Conservation (phyloP, 1,140 invertebrate genomes). For the Ooceraea biroi region DNA sequence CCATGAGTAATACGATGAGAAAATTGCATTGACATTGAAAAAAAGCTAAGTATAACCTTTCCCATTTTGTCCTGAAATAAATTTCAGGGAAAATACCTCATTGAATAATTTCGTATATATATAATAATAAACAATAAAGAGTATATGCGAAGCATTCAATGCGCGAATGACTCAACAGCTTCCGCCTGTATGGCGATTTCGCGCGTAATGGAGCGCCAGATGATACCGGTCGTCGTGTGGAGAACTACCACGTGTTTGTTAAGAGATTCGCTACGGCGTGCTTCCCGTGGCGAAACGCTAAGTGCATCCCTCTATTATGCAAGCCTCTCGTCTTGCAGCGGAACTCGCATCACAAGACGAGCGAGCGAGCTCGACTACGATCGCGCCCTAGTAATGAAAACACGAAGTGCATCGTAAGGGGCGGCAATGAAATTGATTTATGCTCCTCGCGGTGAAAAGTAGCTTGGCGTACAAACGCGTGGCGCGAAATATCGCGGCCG, state of each 20-base stretch:
- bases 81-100: too few species aligned
- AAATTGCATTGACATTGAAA: neutral
- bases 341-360: conserved; percentile 66
- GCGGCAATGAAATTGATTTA: conserved; percentile 70
- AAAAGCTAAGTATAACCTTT: too few species aligned
- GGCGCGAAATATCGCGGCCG: neutral
- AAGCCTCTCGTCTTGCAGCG: conserved; percentile 68
- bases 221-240: conserved; percentile 77
- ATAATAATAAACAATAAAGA: neutral
- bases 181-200: conserved; percentile 75
- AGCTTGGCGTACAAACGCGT: too few species aligned
- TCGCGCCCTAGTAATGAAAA: conserved; percentile 69
- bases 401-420: conserved; percentile 54
- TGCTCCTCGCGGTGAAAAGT: conserved; percentile 38
- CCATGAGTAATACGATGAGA: conserved; percentile 32
- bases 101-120: too few species aligned
- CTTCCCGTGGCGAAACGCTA: conserved; percentile 83
- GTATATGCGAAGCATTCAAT: conserved; percentile 45
- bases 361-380: conserved; percentile 50
- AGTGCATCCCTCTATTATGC: conserved; percentile 83
- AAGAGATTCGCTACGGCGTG: conserved; percentile 81
- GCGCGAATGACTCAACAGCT: conserved; percentile 81
- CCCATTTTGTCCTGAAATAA: too few species aligned
- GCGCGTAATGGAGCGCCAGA: conserved; percentile 78
- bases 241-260: conserved; percentile 82